Base-by-base conservation (phyloP, 2,797 vertebrate species). In the Pantherophis vulpinus region DNA sequence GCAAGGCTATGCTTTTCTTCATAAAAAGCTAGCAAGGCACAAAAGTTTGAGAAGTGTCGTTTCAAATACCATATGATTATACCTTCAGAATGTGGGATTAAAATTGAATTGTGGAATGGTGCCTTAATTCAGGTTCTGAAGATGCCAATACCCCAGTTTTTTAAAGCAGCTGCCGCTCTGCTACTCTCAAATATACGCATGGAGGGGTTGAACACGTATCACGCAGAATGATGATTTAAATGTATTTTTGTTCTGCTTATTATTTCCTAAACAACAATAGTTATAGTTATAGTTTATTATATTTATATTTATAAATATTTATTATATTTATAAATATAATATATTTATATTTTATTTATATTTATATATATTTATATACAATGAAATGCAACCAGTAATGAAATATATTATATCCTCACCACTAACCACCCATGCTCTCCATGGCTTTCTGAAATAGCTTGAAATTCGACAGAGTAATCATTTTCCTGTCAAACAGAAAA, bases 141-240 rank as follows among this genome's bases (percentile, higher is more conserved):
- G 1, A 90, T 89, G 61, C 23, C 20, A 18, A 59, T 91, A 83
- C 5, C 7, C 47, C 55, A 51, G 18, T 59, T 23, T 88, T 60
- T 61, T 74, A 51, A 86, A 74, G 11, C 25, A 93, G 56, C 29
- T 74, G 27, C 16, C 16, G 1, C 23, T 37, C 37, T 93, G 11
- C 66, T 88, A 55, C 11, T 55, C n/a, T n/a, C 27, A 10, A 47
- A 83, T 47, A 79, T 42, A 79, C 23, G 18, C 9, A 79, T 11
- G 37, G 18, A 79, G 42, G 23, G 42, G 32, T 32, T 83, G 23
- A 60, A 4, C n/a, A 88, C n/a, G 7, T 91, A 51, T 88, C 61
- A 74, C 5, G 2, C 74, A 29, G 89, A 94, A 91, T 12, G 61
- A 54, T 58, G 9, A n/a, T 92, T 94, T 93, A 47, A 74, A 74